Evolutionary conservation across 2,113 vertebrate genomes (phyloP).

Genomic region (Podilymbus podiceps): DNA sequence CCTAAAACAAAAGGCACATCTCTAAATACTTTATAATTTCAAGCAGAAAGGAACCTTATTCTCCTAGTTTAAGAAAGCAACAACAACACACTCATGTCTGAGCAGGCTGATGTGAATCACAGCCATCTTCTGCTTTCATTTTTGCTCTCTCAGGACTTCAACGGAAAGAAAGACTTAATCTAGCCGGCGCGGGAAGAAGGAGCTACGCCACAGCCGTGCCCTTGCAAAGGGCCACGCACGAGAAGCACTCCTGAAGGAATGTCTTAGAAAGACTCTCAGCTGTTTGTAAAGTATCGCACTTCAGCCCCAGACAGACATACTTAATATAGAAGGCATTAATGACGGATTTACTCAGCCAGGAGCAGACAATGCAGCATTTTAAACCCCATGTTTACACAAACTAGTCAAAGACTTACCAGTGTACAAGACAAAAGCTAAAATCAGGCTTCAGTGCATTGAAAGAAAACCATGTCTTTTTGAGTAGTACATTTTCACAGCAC

Average conservation of each 20-base stretch:
- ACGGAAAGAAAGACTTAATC: background rate
- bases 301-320: background rate
- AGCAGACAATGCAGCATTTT: background rate
- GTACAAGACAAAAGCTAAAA: background rate
- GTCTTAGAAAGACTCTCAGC: constrained; percentile 14
- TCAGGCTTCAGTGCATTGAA: background rate
- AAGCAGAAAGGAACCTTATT: background rate
- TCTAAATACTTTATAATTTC: background rate
- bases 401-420: background rate
- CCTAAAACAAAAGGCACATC: background rate
- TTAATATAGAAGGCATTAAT: constrained; percentile 32
- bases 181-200: background rate
- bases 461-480: background rate
- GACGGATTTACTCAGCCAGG: constrained; percentile 15
- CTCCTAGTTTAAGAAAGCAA: background rate
- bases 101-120: background rate
- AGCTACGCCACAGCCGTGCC: background rate
- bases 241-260: background rate
- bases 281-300: background rate
- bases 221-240: background rate
- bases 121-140: background rate
- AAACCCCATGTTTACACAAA: background rate
- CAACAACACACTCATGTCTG: background rate
- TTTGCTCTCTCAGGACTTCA: background rate
- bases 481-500: background rate